Percentiles rank a stretch among this genome's conserved stretches.
Evolutionary conservation across 1,140 invertebrate species (phyloP).

Genomic region (Cydia splendana): DNA sequence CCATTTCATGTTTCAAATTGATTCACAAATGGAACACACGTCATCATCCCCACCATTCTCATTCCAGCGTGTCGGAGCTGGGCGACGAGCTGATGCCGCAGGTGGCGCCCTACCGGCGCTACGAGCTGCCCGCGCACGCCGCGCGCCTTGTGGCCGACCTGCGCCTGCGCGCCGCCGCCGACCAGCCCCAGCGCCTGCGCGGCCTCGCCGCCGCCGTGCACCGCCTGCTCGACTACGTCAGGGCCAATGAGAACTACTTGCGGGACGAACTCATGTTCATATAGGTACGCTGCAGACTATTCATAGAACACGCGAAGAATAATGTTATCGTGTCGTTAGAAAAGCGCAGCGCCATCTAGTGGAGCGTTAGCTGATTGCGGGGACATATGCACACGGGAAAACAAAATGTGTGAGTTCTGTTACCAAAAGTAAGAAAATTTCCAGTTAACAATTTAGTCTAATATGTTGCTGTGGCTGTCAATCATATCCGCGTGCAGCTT

Average conservation of each 20-base stretch:
- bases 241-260: conserved; percentile 51
- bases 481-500: too few relatives aligned
- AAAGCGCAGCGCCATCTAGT: not conserved
- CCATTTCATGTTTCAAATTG: too few relatives aligned
- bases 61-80: conserved; percentile 42
- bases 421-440: too few relatives aligned
- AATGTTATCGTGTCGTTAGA: too few relatives aligned
- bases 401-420: too few relatives aligned
- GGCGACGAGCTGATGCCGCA: conserved; percentile 49
- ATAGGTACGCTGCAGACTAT: not conserved
- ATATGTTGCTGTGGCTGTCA: too few relatives aligned
- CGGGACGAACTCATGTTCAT: conserved; percentile 47
- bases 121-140: conserved; percentile 49
- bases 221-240: conserved; percentile 40
- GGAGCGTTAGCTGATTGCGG: not conserved
- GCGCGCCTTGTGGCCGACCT: conserved; percentile 22
- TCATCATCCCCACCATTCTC: too few relatives aligned
- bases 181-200: not conserved
- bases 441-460: too few relatives aligned
- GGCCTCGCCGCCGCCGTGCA: conserved; percentile 21
- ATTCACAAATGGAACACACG: too few relatives aligned
- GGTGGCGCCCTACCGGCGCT: conserved; percentile 55
- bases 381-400: too few relatives aligned
- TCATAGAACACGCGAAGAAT: not conserved
- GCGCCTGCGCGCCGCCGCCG: conserved; percentile 14